These are phyloP conservation scores for Cygnus atratus DNA, from an alignment of 2,113 vertebrate species.

Conservation along the genomic window DNA sequence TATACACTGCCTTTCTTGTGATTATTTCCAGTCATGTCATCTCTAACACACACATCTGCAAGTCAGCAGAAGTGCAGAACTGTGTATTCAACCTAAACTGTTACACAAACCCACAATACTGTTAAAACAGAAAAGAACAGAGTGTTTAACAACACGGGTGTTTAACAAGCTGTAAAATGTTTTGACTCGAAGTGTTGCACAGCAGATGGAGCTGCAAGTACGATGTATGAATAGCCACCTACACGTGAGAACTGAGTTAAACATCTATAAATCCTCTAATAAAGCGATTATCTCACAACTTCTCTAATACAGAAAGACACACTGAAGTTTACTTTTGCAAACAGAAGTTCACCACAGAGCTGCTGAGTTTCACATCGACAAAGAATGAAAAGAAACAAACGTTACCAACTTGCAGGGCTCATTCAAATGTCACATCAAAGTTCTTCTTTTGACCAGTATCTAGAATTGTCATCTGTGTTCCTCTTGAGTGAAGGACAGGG, in stretches of 20 bases:
- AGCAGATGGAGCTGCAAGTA: conserved; percentile 56
- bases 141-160: not conserved
- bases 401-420: not conserved
- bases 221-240: conserved; percentile 26
- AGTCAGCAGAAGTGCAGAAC: not conserved
- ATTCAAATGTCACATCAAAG: not conserved
- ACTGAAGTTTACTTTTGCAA: not conserved
- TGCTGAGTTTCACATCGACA: not conserved
- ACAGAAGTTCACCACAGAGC: not conserved
- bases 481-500: not conserved
- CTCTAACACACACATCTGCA: not conserved
- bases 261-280: not conserved
- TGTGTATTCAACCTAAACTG: not conserved
- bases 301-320: not conserved
- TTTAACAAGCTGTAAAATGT: conserved; percentile 49
- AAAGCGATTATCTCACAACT: not conserved
- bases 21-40: not conserved
- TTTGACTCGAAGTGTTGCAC: conserved; percentile 40
- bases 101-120: not conserved
- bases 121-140: not conserved
- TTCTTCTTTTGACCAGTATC: not conserved
- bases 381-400: not conserved
- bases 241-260: conserved; percentile 20
- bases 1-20: not conserved
- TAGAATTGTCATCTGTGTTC: not conserved